These are phyloP conservation scores for Glaucidium brasilianum DNA, from an alignment of 2,113 vertebrate genomes.

Conservation along the genomic window DNA sequence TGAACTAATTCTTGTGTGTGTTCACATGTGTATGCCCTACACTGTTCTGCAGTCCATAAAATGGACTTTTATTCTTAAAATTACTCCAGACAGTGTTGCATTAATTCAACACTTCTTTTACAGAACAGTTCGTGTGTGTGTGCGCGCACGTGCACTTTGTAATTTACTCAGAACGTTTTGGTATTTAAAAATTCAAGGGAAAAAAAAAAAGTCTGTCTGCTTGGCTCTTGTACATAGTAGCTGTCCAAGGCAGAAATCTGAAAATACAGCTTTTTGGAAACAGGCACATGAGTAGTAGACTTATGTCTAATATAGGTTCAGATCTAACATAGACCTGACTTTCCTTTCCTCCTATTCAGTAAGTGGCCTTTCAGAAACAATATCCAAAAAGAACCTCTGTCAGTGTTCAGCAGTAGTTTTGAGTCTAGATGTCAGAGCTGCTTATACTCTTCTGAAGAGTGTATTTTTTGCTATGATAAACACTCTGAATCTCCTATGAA, in stretches of 20 bases:
- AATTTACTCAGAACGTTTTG: background rate
- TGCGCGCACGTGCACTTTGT: background rate
- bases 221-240: background rate
- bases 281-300: background rate
- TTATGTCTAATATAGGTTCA: background rate
- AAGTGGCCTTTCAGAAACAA: background rate
- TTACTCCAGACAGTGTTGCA: background rate
- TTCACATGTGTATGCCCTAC: background rate
- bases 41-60: background rate
- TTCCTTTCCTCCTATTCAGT: background rate
- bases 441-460: background rate
- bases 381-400: background rate
- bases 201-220: background rate
- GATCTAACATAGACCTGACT: background rate
- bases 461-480: background rate
- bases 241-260: background rate
- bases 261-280: background rate
- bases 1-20: background rate
- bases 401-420: background rate
- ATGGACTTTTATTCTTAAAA: background rate
- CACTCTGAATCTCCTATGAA: background rate
- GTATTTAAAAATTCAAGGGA: background rate
- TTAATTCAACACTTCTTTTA: background rate
- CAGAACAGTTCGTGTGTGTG: background rate
- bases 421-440: background rate